A percentile compares a stretch with the other conserved stretches of the same genome.
Conservation (phyloP, 1,140 invertebrate species). For the Papilio xuthus region DNA sequence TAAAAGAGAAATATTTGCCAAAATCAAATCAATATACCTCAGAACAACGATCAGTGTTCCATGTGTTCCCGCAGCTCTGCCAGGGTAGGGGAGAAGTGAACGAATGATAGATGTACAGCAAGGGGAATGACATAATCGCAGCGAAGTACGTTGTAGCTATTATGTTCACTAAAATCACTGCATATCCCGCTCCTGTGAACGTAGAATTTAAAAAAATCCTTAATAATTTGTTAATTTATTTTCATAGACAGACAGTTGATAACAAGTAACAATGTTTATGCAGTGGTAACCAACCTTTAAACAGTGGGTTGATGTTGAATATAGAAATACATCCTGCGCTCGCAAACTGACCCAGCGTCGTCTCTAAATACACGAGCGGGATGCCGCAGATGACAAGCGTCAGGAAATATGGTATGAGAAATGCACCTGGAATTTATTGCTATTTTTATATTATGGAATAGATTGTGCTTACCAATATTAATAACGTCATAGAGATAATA, state of each 20-base stretch:
- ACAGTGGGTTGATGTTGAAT: constrained; percentile 88
- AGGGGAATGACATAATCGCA: constrained; percentile 94
- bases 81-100: constrained; percentile 89
- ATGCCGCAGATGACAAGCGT: constrained; percentile 91
- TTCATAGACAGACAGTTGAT: background rate
- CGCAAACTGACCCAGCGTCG: constrained; percentile 92
- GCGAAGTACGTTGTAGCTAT: constrained; percentile 97
- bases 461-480: no score
- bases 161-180: constrained; percentile 92
- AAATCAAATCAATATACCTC: constrained; percentile 70
- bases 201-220: constrained; percentile 32
- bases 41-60: constrained; percentile 92
- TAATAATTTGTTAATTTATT: background rate
- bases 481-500: no score
- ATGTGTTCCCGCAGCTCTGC: constrained; percentile 92
- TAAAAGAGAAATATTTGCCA: background rate
- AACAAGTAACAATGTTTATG: background rate
- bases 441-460: no score
- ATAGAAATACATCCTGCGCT: constrained; percentile 91
- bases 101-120: constrained; percentile 91
- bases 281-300: constrained; percentile 88
- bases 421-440: constrained; percentile 84
- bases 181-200: constrained; percentile 90
- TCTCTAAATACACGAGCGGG: constrained; percentile 94
- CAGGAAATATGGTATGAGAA: constrained; percentile 88